These are phyloP conservation scores for Anser brachyrhynchus DNA, from an alignment of 2,113 vertebrate genomes.

Conservation along the genomic window DNA sequence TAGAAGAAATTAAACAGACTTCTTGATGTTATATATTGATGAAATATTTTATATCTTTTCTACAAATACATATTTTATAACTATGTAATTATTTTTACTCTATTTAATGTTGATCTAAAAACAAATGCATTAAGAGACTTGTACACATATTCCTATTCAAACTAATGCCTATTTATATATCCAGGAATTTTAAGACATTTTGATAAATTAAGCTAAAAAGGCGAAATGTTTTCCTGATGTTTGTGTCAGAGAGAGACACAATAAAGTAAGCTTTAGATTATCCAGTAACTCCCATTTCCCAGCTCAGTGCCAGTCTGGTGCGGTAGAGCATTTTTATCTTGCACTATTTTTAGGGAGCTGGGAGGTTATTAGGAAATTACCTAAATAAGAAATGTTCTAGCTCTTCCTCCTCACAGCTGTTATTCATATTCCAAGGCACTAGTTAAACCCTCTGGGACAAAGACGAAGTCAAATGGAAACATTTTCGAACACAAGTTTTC, in stretches of 20 bases:
- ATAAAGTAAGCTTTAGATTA: conserved; percentile 6
- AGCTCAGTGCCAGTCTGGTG: background rate
- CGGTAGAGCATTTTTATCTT: conserved; percentile 13
- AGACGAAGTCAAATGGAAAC: background rate
- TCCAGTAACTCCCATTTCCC: conserved; percentile 56
- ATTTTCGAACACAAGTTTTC: background rate
- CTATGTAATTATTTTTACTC: background rate
- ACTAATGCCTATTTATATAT: background rate
- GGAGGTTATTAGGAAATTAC: conserved; percentile 55
- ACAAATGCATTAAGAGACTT: background rate
- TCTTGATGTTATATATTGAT: background rate
- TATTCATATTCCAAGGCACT: conserved; percentile 39
- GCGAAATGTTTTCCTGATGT: background rate
- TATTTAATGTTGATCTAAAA: background rate
- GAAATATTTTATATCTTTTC: background rate
- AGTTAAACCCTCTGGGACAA: conserved; percentile 23
- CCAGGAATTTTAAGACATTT: background rate
- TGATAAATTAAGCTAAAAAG: conserved; percentile 19
- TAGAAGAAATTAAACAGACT: background rate
- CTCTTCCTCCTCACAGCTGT: conserved; percentile 39
- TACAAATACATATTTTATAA: background rate
- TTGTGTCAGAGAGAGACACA: background rate
- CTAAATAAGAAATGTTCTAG: conserved; percentile 64
- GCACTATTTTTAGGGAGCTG: conserved; percentile 58
- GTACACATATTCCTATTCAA: background rate